Evolutionary conservation across 2,797 vertebrate species (phyloP), one percentile per base, ranked within the genome.

Genomic region (Novumbra hubbsi): DNA sequence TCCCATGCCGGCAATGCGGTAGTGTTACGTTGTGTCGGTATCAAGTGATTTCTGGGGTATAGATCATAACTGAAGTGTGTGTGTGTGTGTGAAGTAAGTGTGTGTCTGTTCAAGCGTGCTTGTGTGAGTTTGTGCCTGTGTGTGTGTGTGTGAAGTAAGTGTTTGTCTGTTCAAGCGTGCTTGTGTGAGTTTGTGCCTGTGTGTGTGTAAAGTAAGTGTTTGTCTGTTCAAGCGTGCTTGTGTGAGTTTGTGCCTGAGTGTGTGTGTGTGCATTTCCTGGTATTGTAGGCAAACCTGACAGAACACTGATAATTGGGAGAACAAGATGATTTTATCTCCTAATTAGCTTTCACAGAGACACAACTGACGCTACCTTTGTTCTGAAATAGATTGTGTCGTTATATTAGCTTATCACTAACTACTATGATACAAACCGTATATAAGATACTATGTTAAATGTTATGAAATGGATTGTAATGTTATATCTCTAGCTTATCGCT

Each of bases 301-400:
- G 84, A 88, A 30, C 62, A 17, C 85, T 82, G 85, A 71, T 91
- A 91, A 90, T 88, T 90, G 88, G 84, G 83, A 19, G 63, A 64
- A 50, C 82, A 86, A 87, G 87, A 87, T 83, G 83, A 81, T 87
- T 91, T 88, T 87, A 92, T 92, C 90, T 91, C 90, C 91, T 92
- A 92, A 92, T 92, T 91, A 92, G 88, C 88, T 89, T 87, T 89
- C 80, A 77, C 75, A 32, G 81, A 86, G 89, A 85, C 84, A 80
- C 21, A 24, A 57, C 41, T 45, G 41, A 45, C 41, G 78, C 66
- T 63, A 77, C 76, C 80, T 86, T 92, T 92, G 90, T 91, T 57
- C 85, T 90, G 79, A 89, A 92, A 87, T 83, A 87, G 83, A 81
- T 78, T 83, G 83, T 72, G 71, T 86, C 85, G 82, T 81, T 92